phyloP scores from a whole-genome alignment of 2,113 vertebrate species.

The Pteropus alecto region DNA sequence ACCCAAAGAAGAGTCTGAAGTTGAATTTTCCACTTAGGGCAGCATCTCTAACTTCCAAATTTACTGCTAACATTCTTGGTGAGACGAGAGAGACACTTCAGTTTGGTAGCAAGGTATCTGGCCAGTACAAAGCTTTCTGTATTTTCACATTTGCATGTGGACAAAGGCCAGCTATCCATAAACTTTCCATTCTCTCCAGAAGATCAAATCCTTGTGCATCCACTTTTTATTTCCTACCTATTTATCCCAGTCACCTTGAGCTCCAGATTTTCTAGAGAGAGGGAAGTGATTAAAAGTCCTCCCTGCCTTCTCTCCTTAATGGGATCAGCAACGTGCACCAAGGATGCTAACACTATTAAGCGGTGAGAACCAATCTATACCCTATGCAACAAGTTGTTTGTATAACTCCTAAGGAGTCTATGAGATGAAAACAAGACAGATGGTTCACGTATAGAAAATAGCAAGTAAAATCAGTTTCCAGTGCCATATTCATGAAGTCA shows the following conservation, averaged over 20 bases:
- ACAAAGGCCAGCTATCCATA: neutral
- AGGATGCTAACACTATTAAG: neutral
- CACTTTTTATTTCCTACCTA: neutral
- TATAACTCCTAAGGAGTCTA: neutral
- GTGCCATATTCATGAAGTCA: neutral
- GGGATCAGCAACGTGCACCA: neutral
- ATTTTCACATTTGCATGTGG: neutral
- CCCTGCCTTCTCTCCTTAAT: neutral
- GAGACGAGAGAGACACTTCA: neutral
- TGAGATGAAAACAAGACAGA: conserved; percentile 36
- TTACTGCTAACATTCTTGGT: neutral
- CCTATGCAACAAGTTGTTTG: neutral
- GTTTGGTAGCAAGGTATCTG: neutral
- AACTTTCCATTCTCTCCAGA: neutral
- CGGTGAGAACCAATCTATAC: neutral
- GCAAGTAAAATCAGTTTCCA: conserved; percentile 16
- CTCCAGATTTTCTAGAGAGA: neutral
- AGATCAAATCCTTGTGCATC: neutral
- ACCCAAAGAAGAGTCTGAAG: neutral
- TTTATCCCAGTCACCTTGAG: neutral
- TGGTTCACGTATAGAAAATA: neutral
- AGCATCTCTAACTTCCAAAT: neutral
- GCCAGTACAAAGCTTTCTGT: neutral
- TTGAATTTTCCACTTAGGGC: neutral
- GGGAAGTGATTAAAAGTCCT: neutral